Conservation (phyloP, 2,797 vertebrate genomes). For the Monodelphis domestica region DNA sequence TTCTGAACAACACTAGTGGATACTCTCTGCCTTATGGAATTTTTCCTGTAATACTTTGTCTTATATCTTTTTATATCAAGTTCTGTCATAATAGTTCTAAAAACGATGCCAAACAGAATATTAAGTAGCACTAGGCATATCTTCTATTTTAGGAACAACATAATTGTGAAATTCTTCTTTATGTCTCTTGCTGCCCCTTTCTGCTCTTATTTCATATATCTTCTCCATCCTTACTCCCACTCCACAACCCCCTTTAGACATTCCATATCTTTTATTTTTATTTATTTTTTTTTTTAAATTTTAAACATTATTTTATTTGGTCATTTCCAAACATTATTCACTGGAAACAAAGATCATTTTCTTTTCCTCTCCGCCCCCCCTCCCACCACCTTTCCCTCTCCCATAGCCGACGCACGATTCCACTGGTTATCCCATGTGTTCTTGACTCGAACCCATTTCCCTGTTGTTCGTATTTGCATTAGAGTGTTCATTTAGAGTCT, state of each 20-base stretch:
- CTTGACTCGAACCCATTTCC: too few species aligned
- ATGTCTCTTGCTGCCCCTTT: neutral
- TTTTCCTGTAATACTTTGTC: neutral
- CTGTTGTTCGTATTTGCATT: too few species aligned
- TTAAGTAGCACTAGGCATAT: neutral
- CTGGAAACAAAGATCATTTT: too few species aligned
- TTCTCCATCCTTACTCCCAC: neutral
- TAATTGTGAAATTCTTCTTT: neutral
- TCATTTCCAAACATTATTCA: too few species aligned
- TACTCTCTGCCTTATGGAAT: neutral
- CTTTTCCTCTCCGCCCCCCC: too few species aligned
- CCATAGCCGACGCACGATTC: too few species aligned
- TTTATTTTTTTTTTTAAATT: too few species aligned
- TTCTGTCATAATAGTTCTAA: neutral
- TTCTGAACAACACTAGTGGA: neutral
- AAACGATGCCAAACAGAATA: neutral
- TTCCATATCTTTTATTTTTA: neutral
- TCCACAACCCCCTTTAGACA: neutral
- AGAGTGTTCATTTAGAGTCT: too few species aligned
- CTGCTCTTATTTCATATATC: neutral
- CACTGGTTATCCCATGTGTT: too few species aligned
- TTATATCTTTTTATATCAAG: neutral
- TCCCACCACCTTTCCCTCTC: too few species aligned
- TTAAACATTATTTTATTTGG: too few species aligned
- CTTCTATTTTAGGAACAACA: neutral